These are phyloP conservation scores for Coronaproctus castanopsis DNA, from an alignment of 2,888 invertebrate species.

Conservation along the genomic window DNA sequence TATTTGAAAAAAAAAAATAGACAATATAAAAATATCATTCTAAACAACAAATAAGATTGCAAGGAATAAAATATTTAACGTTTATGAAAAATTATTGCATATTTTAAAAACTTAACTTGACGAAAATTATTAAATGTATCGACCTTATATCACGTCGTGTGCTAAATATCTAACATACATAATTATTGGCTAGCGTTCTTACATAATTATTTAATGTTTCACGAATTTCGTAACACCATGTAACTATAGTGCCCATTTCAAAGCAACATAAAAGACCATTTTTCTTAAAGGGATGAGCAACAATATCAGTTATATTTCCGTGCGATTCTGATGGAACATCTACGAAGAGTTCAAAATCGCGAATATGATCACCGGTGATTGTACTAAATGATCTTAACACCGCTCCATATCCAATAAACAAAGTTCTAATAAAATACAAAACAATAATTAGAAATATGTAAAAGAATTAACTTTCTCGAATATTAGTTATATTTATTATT, in stretches of 20 bases:
- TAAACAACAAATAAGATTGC: too few species aligned
- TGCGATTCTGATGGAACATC: slow-evolving; percentile 25
- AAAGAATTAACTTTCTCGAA: too few species aligned
- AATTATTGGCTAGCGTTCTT: too few species aligned
- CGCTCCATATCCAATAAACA: slow-evolving; percentile 39
- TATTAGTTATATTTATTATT: too few species aligned
- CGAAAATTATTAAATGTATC: too few species aligned
- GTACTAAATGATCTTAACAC: slow-evolving; percentile 40
- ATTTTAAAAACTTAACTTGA: too few species aligned
- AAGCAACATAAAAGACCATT: slow-evolving; percentile 35
- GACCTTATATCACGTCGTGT: too few species aligned
- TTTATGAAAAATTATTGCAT: too few species aligned
- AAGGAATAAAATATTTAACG: too few species aligned
- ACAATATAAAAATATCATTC: too few species aligned
- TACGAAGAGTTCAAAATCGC: slow-evolving; percentile 34
- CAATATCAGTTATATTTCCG: slow-evolving; percentile 32
- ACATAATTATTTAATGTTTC: slow-evolving; percentile 30
- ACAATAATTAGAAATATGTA: slow-evolving; percentile 11
- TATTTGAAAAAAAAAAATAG: too few species aligned
- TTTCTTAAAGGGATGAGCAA: slow-evolving; percentile 28
- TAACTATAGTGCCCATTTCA: slow-evolving; percentile 32
- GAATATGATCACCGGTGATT: slow-evolving; percentile 40
- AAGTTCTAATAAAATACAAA: slow-evolving; percentile 29
- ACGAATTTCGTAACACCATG: slow-evolving; percentile 36
- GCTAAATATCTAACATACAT: too few species aligned